These are phyloP conservation scores for Andricus quercusramuli DNA, from an alignment of 2,888 invertebrate genomes.

Conservation along the genomic window DNA sequence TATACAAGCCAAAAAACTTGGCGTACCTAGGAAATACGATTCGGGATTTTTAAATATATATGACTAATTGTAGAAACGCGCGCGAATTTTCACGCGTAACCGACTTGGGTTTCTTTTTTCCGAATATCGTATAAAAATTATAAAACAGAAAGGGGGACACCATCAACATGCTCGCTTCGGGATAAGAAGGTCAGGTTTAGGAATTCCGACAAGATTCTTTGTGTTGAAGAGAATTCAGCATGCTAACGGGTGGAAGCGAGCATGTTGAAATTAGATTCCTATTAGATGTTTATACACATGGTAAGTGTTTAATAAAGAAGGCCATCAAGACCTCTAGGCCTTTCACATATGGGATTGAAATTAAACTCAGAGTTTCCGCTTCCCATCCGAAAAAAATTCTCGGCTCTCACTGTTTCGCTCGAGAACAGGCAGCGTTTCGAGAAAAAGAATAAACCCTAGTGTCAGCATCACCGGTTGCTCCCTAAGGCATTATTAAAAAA, in stretches of 20 bases:
- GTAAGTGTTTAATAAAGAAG: not conserved
- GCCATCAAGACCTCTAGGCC: not conserved
- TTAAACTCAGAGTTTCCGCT: constrained; percentile 37
- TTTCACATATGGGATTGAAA: constrained; percentile 22
- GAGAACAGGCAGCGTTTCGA: constrained; percentile 7
- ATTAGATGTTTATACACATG: not conserved
- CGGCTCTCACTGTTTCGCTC: constrained; percentile 9
- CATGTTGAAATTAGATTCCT: constrained; percentile 26
- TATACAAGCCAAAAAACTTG: constrained; percentile 67
- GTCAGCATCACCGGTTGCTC: constrained; percentile 14
- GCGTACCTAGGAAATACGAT: constrained; percentile 64
- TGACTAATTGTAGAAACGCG: constrained; percentile 63
- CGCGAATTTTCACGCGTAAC: constrained; percentile 60
- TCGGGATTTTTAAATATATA: constrained; percentile 58
- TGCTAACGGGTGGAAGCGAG: constrained; percentile 20
- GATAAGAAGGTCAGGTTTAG: not conserved
- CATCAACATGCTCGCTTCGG: constrained; percentile 36
- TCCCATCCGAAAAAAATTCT: constrained; percentile 14
- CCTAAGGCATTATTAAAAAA: not conserved
- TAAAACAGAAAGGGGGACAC: constrained; percentile 64
- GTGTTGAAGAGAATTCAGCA: not conserved
- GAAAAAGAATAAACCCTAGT: not conserved
- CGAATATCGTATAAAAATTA: constrained; percentile 70
- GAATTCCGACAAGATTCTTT: constrained; percentile 41
- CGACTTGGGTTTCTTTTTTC: constrained; percentile 56